Conservation (phyloP, 92 coral and sea anemone species). For the Zoanthus solanderi region DNA sequence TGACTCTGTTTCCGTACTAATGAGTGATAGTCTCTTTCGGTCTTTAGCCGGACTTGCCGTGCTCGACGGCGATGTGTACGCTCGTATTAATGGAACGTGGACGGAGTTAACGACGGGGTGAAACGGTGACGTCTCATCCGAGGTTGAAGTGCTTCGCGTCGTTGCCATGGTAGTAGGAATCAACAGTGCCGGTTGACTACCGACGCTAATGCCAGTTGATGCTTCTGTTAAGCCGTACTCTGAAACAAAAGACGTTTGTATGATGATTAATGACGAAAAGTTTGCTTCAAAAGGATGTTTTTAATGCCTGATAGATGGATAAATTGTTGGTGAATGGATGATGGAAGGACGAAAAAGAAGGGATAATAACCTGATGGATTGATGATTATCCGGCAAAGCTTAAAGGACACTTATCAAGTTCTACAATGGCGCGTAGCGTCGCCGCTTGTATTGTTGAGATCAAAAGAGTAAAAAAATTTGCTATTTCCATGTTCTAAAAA, state of each 20-base stretch:
- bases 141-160: slow-evolving; percentile 38
- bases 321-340: not conserved
- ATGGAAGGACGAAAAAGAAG: not conserved
- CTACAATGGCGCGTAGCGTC: too few relatives aligned
- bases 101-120: slow-evolving; percentile 65
- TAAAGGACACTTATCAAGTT: too few relatives aligned
- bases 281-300: not conserved
- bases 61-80: slow-evolving; percentile 58
- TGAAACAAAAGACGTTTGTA: slow-evolving; percentile 4
- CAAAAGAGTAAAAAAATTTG: too few relatives aligned
- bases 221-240: slow-evolving; percentile 99
- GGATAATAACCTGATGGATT: too few relatives aligned
- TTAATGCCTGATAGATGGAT: not conserved
- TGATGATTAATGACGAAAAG: not conserved
- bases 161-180: slow-evolving; percentile 86
- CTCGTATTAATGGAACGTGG: slow-evolving; percentile 57
- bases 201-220: slow-evolving; percentile 97
- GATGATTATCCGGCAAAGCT: too few relatives aligned
- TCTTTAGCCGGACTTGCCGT: slow-evolving; percentile 63
- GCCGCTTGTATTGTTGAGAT: too few relatives aligned
- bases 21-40: slow-evolving; percentile 75
- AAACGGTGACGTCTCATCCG: slow-evolving; percentile 78
- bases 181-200: slow-evolving; percentile 92
- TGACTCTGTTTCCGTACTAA: slow-evolving; percentile 75
- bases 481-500: too few relatives aligned